Conservation (phyloP, 2,888 invertebrate genomes). For the Fissipunctia ypsillon region DNA sequence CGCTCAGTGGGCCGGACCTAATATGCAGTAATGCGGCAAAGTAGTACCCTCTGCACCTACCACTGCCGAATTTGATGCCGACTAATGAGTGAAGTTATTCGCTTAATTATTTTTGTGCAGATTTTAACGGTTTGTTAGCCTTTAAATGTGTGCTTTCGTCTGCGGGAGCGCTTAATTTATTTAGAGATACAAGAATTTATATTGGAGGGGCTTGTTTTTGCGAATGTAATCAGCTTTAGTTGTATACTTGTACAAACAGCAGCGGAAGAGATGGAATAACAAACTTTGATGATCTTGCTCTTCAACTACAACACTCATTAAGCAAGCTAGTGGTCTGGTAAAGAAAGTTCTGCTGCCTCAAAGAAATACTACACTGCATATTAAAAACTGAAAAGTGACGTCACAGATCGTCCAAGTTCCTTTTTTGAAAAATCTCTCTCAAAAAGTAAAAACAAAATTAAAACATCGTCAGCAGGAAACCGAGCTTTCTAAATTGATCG, state of each 20-base stretch:
- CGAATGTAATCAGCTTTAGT: slow-evolving; percentile 32
- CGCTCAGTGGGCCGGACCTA: slow-evolving; percentile 84
- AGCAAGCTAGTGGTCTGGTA: slow-evolving; percentile 16
- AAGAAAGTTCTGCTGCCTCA: not conserved
- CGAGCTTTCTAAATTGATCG: slow-evolving; percentile 40
- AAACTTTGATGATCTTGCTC: slow-evolving; percentile 42
- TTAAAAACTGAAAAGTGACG: not conserved
- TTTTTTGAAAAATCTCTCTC: not conserved
- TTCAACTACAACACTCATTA: slow-evolving; percentile 25
- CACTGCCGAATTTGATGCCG: slow-evolving; percentile 74
- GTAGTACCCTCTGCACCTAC: slow-evolving; percentile 64
- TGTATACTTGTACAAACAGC: slow-evolving; percentile 46
- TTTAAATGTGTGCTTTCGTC: slow-evolving; percentile 72
- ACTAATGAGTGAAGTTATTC: slow-evolving; percentile 87
- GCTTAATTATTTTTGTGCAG: slow-evolving; percentile 83
- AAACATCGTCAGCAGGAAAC: slow-evolving; percentile 18
- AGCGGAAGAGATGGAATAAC: slow-evolving; percentile 32
- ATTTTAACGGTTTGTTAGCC: slow-evolving; percentile 74
- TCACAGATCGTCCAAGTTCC: too few species aligned
- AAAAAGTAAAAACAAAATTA: slow-evolving; percentile 6
- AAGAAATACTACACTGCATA: not conserved
- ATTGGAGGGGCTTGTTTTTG: slow-evolving; percentile 32
- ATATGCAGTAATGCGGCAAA: slow-evolving; percentile 85
- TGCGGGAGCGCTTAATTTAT: slow-evolving; percentile 61
- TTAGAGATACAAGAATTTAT: slow-evolving; percentile 55